Evolutionary conservation across 2,797 vertebrate genomes (phyloP).

Genomic region (Smutsia temminckii): DNA sequence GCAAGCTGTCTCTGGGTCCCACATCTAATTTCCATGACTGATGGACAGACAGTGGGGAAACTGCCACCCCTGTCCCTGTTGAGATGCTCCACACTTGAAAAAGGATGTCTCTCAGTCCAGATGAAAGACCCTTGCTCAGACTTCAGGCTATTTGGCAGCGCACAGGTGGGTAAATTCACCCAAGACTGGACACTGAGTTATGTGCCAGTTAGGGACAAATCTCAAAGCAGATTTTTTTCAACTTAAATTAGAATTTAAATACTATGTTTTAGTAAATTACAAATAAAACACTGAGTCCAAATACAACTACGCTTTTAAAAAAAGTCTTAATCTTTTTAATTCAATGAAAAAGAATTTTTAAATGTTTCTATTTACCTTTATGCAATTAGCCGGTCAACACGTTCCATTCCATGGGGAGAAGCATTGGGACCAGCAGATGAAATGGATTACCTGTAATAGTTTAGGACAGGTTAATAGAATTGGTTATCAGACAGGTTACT

Average conservation of each 20-base stretch:
- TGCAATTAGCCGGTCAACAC: not conserved
- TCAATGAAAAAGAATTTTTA: not conserved
- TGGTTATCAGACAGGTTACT: not conserved
- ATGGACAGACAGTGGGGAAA: not conserved
- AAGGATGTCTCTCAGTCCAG: fast-evolving
- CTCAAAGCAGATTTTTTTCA: not conserved
- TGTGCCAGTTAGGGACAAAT: not conserved
- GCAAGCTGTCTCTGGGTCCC: not conserved
- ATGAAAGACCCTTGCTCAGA: not conserved
- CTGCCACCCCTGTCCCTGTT: not conserved
- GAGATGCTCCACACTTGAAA: fast-evolving
- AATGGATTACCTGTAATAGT: fast-evolving
- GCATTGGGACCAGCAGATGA: not conserved
- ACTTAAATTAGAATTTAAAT: not conserved
- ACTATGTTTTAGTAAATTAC: not conserved
- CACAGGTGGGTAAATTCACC: not conserved
- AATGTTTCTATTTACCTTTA: not conserved
- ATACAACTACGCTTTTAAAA: not conserved
- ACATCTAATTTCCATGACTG: not conserved
- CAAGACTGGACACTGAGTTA: not conserved
- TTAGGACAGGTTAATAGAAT: not conserved
- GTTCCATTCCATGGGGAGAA: not conserved
- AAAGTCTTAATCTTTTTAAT: not conserved
- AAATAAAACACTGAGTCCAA: not conserved
- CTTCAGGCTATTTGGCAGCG: not conserved